Evolutionary conservation across 1,140 invertebrate species (phyloP).

Genomic region (Musca domestica): DNA sequence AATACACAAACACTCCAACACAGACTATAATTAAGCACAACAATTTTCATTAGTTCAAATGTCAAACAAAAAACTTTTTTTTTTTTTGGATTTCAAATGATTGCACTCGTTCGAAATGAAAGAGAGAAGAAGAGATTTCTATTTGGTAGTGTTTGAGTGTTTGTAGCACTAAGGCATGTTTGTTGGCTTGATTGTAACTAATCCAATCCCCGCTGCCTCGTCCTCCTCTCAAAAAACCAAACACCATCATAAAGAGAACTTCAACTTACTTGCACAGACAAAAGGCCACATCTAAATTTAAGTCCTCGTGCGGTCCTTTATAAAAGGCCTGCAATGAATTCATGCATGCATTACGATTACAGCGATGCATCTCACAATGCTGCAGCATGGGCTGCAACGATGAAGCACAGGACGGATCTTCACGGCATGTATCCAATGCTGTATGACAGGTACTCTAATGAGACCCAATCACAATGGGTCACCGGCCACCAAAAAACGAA

Average conservation of each 20-base stretch:
- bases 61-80: too few relatives aligned
- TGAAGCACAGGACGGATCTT: constrained; percentile 71
- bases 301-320: constrained; percentile 70
- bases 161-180: neutral
- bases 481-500: too few relatives aligned
- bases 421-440: constrained; percentile 72
- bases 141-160: neutral
- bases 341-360: constrained; percentile 83
- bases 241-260: neutral
- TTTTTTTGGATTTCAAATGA: too few relatives aligned
- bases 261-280: constrained; percentile 85
- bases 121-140: too few relatives aligned
- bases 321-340: constrained; percentile 82
- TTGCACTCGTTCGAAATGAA: too few relatives aligned
- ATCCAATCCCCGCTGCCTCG: too few relatives aligned
- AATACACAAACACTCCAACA: neutral
- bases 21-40: too few relatives aligned
- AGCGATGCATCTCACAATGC: constrained; percentile 73
- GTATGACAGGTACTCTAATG: constrained; percentile 73
- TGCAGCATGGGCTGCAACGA: constrained; percentile 76
- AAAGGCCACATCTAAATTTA: constrained; percentile 85
- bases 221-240: neutral
- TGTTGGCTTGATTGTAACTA: too few relatives aligned
- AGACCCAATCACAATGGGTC: neutral
- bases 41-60: too few relatives aligned